These are phyloP conservation scores for Leptarthrus brevirostris DNA, from an alignment of 2,888 invertebrate species.

Conservation along the genomic window DNA sequence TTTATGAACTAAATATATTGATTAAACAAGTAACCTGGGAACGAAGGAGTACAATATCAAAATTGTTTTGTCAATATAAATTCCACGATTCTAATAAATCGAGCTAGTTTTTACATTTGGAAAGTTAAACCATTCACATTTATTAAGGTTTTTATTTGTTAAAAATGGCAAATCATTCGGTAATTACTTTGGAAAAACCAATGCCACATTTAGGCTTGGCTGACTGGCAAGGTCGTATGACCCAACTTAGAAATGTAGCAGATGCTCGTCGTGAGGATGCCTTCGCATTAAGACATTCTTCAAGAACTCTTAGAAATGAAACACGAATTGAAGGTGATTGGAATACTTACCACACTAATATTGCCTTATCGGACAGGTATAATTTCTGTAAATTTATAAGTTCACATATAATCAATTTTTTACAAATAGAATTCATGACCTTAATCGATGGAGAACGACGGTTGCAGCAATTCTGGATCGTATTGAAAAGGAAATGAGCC, in stretches of 20 bases:
- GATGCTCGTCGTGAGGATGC: conserved; percentile 76
- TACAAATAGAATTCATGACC: conserved; percentile 72
- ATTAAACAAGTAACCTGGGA: conserved; percentile 28
- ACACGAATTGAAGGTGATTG: conserved; percentile 79
- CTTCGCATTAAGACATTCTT: conserved; percentile 77
- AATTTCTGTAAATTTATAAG: neutral
- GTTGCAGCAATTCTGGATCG: conserved; percentile 70
- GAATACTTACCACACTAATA: conserved; percentile 83
- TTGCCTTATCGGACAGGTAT: conserved; percentile 76
- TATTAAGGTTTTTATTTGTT: neutral
- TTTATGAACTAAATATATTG: no score
- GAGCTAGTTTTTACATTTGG: no score
- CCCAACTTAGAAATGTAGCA: conserved; percentile 76
- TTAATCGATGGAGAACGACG: conserved; percentile 71
- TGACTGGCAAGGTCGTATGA: conserved; percentile 80
- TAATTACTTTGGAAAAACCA: conserved; percentile 75
- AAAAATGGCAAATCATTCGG: conserved; percentile 65
- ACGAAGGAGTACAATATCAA: neutral
- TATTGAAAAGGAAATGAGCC: conserved; percentile 74
- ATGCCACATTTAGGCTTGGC: conserved; percentile 76
- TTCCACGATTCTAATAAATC: neutral
- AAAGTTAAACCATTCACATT: neutral
- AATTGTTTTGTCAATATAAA: conserved; percentile 37
- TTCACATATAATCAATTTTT: conserved; percentile 63
- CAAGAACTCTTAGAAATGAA: conserved; percentile 80